Base-by-base conservation (phyloP, 2,113 vertebrate genomes). In the Microtus richardsoni region DNA sequence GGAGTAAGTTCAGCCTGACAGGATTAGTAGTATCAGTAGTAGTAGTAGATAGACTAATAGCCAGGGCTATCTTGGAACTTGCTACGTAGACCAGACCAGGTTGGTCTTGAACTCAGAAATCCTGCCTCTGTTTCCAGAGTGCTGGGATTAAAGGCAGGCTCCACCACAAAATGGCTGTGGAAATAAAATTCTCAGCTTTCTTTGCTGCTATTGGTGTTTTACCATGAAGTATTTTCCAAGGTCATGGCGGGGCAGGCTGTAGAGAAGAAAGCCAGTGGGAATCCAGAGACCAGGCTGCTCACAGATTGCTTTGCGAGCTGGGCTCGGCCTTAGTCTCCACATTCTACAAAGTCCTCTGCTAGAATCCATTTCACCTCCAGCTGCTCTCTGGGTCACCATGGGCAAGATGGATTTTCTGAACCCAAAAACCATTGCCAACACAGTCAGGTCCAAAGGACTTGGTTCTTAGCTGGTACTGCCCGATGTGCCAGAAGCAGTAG, bases 401-500 rank as follows among this genome's bases (percentile, higher is more conserved):
- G 99, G 99, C 4, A 99, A 99, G 97, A 99, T 99, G 0, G 99
- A 99, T 96, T 99, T 99, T 70, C 98, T 99, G 6, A 99, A 99
- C 3, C 99, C 99, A 0, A 99, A 99, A 96, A 99, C 99, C 0
- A 99, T 99, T 86, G 98, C 99, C 89, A 99, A 99, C 98, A 98
- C 99, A 89, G 99, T 99, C 82, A 99, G 99, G 91, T 99, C 99
- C 30, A 99, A 99, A 96, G 99, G 99, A 8, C 98, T 99, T 7
- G 98, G 99, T 99, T 97, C 90, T 99, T 92, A 98, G 99, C 21
- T 99, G 99, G 99, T 99, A 99, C 79, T 99, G 99, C 82, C 99
- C 99, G 98, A 99, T 99, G 99, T 99, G 99, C 95, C 99, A 99
- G 98, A 99, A 99, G 97, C 99, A 99, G 96, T 99, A 44, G 44